Evolutionary conservation across 2,797 vertebrate genomes (phyloP).

Genomic region (Protosalanx chinensis): DNA sequence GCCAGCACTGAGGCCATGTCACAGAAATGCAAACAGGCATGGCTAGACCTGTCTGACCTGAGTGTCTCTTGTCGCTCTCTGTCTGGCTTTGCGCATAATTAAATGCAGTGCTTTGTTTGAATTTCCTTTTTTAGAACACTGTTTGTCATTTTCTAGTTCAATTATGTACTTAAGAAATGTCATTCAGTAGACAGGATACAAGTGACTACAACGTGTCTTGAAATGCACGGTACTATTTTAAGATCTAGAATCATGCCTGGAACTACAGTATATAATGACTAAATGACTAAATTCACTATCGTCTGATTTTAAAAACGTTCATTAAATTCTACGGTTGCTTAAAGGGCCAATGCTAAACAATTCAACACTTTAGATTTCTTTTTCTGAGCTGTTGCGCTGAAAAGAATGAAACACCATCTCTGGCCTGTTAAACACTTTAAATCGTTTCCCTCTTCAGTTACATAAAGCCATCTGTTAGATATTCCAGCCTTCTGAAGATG

Average conservation of each 20-base stretch:
- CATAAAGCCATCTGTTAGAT: slow-evolving; percentile 41
- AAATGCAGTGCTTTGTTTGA: not conserved
- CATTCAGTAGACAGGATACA: slow-evolving; percentile 28
- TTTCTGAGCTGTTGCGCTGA: slow-evolving; percentile 18
- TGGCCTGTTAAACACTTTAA: no score
- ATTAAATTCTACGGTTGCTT: no score
- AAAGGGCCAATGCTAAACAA: slow-evolving; percentile 17
- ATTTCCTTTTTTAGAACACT: not conserved
- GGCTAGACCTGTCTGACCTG: not conserved
- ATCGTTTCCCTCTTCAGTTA: slow-evolving; percentile 3
- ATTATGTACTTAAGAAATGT: not conserved
- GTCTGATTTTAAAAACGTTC: no score
- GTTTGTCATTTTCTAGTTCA: not conserved
- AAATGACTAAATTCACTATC: not conserved
- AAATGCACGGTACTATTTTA: slow-evolving; percentile 24
- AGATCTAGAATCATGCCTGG: slow-evolving; percentile 10
- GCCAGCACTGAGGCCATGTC: slow-evolving; percentile 39
- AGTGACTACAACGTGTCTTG: slow-evolving; percentile 19
- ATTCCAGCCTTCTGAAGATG: slow-evolving; percentile 42
- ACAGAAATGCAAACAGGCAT: slow-evolving; percentile 19
- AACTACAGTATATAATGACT: not conserved
- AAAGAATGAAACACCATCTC: slow-evolving; percentile 13
- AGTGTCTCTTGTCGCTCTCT: slow-evolving; percentile 11
- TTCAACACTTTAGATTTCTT: slow-evolving; percentile 5
- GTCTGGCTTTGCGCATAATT: slow-evolving; percentile 3